Percentiles rank a stretch among this genome's conserved stretches.
These are phyloP conservation scores for Drosophila hamatofila DNA, from an alignment of 2,888 invertebrate genomes.

Conservation along the genomic window DNA sequence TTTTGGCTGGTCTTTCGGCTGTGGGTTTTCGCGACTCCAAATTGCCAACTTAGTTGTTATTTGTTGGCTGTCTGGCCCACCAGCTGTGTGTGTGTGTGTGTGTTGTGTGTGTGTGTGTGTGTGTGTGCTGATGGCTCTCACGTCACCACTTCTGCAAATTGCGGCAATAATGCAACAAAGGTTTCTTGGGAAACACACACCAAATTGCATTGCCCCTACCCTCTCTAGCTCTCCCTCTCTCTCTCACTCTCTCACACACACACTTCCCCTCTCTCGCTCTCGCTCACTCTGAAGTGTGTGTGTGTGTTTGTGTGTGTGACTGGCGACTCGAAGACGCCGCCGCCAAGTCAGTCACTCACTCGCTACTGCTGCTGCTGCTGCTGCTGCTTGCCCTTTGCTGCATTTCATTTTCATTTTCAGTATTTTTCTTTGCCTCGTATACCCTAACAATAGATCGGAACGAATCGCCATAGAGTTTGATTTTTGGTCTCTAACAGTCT, in stretches of 20 bases:
- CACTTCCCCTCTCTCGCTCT: background rate
- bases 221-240: background rate
- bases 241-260: background rate
- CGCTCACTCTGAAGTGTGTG: background rate
- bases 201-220: slow-evolving; percentile 67
- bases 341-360: slow-evolving; percentile 51
- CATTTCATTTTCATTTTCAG: slow-evolving; percentile 72
- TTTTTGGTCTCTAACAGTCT: too few species aligned
- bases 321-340: slow-evolving; percentile 67
- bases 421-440: slow-evolving; percentile 14
- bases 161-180: slow-evolving; percentile 79
- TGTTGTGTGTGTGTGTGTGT: slow-evolving; percentile 21
- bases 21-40: slow-evolving; percentile 68
- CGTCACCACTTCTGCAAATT: slow-evolving; percentile 79
- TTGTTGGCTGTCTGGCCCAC: slow-evolving; percentile 72
- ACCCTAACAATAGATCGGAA: slow-evolving; percentile 3
- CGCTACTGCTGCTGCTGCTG: slow-evolving; percentile 30
- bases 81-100: slow-evolving; percentile 4
- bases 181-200: slow-evolving; percentile 78
- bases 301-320: slow-evolving; percentile 1
- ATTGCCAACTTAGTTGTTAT: slow-evolving; percentile 79
- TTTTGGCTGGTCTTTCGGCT: slow-evolving; percentile 29
- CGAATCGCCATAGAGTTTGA: background rate
- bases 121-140: slow-evolving; percentile 71
- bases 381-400: slow-evolving; percentile 26